Base-by-base conservation (phyloP, 2,113 vertebrate genomes). In the Puma concolor region DNA sequence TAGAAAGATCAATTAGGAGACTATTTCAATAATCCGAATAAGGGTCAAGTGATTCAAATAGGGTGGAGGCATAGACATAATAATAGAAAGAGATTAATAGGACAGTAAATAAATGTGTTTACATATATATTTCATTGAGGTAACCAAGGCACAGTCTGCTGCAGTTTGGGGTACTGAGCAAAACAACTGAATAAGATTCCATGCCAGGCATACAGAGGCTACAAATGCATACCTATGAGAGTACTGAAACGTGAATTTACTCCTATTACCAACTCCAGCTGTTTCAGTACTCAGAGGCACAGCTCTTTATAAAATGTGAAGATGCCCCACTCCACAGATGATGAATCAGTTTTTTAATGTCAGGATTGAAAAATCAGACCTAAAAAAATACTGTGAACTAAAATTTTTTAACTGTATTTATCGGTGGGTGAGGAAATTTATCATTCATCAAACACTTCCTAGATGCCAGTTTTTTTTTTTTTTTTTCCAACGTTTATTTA, bases 331-430 rank as follows among this genome's bases (percentile, higher is more conserved):
- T 85, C 27, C 77, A 77, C 8, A 74, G 36, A 89, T 31, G 15
- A 44, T 48, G 19, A 88, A n/a, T 72, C n/a, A 95, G 44, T 72
- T 84, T 72, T 89, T 91, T 80, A 97, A 92, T 23, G 11, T 63
- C 19, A 79, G 64, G 14, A 57, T 19, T 84, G 31, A 91, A 96
- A 21, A 95, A 67, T 87, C 10, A 38, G 29, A 48, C 38, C 67
- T 67, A 94, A 69, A 91, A 91, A 88, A 95, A 90, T 48, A 93
- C 8, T 77, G 5, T 93, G 31, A 97, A 66, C 12, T 90, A 91
- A 85, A 92, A 48, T 21, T 93, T 91, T 77, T 84, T n/a, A 92
- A 89, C 29, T 83, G 21, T 82, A 74, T 67, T 94, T 84, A 92
- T 33, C 38, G 5, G 10, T 23, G 17, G 64, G 8, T 63, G 29